Evolutionary conservation across 2,113 vertebrate genomes (phyloP).

Genomic region (Triplophysa siluroides): DNA sequence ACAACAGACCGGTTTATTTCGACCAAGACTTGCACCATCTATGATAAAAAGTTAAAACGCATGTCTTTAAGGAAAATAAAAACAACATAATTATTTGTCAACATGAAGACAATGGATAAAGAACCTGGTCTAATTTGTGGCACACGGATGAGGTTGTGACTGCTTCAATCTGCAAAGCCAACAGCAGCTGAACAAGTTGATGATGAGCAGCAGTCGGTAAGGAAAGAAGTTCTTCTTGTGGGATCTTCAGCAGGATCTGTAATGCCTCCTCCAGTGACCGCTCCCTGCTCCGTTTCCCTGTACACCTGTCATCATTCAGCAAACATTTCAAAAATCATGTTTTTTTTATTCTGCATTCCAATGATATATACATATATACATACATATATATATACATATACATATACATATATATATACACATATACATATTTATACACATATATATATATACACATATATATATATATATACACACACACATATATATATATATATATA

Average conservation of each 20-base stretch:
- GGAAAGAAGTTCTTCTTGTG: conserved; percentile 54
- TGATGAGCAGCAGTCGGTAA: conserved; percentile 59
- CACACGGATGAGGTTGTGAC: conserved; percentile 75
- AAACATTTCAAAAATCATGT: background rate
- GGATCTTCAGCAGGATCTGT: conserved; percentile 65
- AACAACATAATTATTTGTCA: background rate
- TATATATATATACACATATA: no score
- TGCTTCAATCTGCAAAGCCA: conserved; percentile 78
- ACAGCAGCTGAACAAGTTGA: conserved; percentile 74
- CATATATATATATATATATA: no score
- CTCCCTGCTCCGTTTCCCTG: conserved; percentile 78
- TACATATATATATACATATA: no score
- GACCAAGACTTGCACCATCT: conserved; percentile 73
- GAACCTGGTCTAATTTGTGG: conserved; percentile 85
- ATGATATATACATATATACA: no score
- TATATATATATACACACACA: no score
- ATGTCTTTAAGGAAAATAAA: background rate
- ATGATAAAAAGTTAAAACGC: background rate
- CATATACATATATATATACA: no score
- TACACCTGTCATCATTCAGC: conserved; percentile 62
- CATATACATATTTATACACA: no score
- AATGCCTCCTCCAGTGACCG: conserved; percentile 80
- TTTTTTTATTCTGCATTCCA: no score
- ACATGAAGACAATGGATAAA: background rate
- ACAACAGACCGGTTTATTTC: conserved; percentile 64